Evolutionary conservation across 1,140 invertebrate genomes (phyloP).

Genomic region (Steinernema khuongi): DNA sequence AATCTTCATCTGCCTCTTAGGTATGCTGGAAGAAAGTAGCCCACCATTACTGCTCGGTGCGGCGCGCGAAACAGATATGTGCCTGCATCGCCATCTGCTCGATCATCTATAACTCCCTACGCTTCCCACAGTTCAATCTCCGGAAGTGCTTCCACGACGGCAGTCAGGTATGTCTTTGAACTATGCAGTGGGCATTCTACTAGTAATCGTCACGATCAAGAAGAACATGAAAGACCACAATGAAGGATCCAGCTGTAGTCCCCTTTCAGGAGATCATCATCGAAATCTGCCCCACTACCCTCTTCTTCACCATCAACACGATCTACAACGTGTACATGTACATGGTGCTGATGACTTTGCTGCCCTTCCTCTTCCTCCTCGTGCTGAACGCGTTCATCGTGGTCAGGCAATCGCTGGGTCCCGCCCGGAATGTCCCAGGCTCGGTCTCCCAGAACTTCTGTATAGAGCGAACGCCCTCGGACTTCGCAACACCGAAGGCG

Average conservation of each 20-base stretch:
- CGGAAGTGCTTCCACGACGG: constrained; percentile 54
- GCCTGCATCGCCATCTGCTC: constrained; percentile 41
- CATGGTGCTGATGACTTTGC: constrained; percentile 56
- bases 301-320: constrained; percentile 56
- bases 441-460: not conserved
- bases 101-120: constrained; percentile 56
- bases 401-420: constrained; percentile 33
- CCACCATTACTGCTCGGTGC: constrained; percentile 46
- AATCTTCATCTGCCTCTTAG: constrained; percentile 32
- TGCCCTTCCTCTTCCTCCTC: constrained; percentile 54
- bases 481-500: not conserved
- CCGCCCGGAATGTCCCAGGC: not conserved
- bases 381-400: constrained; percentile 55
- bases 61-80: constrained; percentile 46
- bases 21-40: constrained; percentile 44
- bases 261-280: constrained; percentile 52
- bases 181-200: not conserved
- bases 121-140: constrained; percentile 57
- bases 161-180: constrained; percentile 41
- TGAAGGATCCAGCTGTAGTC: not conserved
- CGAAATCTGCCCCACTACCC: constrained; percentile 55
- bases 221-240: too few relatives aligned
- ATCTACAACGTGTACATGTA: constrained; percentile 58
- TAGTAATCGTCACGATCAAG: too few relatives aligned
- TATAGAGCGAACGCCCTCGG: constrained; percentile 15